Conservation (phyloP, 2,113 vertebrate species). For the Athene noctua region DNA sequence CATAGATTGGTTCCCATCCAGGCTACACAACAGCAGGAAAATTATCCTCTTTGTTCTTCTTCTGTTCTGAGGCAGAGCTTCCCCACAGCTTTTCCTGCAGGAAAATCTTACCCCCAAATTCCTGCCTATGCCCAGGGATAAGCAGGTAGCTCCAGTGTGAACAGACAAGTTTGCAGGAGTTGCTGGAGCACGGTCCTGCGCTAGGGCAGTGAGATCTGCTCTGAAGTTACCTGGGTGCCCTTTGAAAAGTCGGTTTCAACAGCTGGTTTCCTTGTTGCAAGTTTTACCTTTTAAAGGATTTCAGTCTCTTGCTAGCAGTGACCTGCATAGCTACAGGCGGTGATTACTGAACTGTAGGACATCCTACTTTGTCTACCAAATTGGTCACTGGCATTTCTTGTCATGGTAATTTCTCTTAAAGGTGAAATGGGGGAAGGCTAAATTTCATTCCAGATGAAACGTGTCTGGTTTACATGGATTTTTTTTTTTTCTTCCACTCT, state of each 20-base stretch:
- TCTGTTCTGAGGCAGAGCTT: not conserved
- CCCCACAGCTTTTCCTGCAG: not conserved
- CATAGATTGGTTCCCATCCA: not conserved
- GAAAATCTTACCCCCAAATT: not conserved
- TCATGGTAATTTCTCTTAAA: constrained; percentile 44
- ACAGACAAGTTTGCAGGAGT: not conserved
- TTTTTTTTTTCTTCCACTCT: not conserved
- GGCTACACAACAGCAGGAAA: not conserved
- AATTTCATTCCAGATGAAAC: not conserved
- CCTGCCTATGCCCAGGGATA: not conserved
- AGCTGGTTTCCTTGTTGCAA: not conserved
- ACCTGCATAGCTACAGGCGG: constrained; percentile 16
- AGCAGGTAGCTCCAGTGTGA: not conserved
- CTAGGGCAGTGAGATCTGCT: not conserved
- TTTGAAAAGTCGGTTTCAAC: not conserved
- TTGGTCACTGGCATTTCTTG: constrained; percentile 49
- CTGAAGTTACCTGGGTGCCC: not conserved
- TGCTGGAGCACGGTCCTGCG: not conserved
- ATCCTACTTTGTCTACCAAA: constrained; percentile 49
- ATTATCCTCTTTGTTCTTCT: not conserved
- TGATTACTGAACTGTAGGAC: not conserved
- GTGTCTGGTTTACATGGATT: not conserved
- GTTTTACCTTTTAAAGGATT: not conserved
- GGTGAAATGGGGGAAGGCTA: not conserved
- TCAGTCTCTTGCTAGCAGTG: not conserved